Evolutionary conservation across 2,888 invertebrate genomes (phyloP), one percentile per base, ranked within the genome.

Genomic region (Branchipolynoe longqiensis): DNA sequence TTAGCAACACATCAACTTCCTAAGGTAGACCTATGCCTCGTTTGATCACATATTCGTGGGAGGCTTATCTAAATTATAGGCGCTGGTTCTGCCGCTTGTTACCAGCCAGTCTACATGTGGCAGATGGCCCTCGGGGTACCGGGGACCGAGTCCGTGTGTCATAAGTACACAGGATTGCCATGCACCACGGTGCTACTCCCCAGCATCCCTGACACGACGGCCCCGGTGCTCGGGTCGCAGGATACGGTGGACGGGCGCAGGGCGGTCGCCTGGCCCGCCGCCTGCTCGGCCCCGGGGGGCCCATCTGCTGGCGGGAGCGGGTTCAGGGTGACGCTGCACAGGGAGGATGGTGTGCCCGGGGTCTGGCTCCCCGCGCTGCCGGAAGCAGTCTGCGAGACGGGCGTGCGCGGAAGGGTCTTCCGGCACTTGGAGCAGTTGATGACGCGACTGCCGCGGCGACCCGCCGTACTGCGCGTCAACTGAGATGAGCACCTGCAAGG

Each of bases 371-470:
- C 41, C 14, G 73, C 38, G 3, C 6, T 31, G 38, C 18, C 73
- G 73, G 38, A 38, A 18, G 8, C 64, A 31, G 64, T n/a, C n/a
- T 36, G 36, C 33, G 40, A n/a, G 54, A 2, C 28, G 12, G 78
- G 78, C 31, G 78, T 78, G 18, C 78, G 78, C 28, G 40, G 82
- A 33, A 82, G 33, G 6, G 82, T 58, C 58, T 82, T 82, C 31
- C 58, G 41, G 38, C 82, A 82, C 58, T 82, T 82, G 41, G 82
- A 38, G 58, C 82, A 82, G 82, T 82, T 82, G 31, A 54, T 58
- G 36, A 82, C 82, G 14, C 82, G 82, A 31, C 82, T 82, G 6
- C 82, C 82, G 0, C 82, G 82, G 36, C 82, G 31, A 8, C 82
- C 82, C 18, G 82, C 58, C n/a, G 82, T 36, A n/a, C 36, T 28